phyloP scores from a whole-genome alignment of 2,797 vertebrate genomes.

The Allochrocebus solatus region DNA sequence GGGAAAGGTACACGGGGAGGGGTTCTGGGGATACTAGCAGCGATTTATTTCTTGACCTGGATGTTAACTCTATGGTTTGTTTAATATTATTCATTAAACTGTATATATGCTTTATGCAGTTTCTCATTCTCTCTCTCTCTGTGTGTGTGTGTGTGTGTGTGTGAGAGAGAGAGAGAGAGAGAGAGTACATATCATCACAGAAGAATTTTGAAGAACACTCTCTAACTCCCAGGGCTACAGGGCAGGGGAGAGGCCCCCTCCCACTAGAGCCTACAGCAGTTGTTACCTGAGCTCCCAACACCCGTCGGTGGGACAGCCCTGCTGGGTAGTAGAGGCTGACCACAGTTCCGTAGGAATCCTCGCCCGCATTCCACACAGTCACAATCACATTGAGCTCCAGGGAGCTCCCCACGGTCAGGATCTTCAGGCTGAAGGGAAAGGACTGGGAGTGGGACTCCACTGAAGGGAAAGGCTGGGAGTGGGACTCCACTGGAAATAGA shows the following conservation, averaged over 20 bases:
- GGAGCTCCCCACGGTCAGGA: conserved; percentile 42
- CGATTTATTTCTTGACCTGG: background rate
- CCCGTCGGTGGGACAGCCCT: conserved; percentile 86
- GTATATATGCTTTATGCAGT: background rate
- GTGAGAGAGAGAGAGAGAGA: no score
- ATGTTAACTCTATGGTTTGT: background rate
- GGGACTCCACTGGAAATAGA: background rate
- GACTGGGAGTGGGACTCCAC: background rate
- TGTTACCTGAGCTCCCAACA: conserved; percentile 82
- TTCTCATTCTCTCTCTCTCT: background rate
- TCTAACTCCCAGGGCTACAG: background rate
- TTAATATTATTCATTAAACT: background rate
- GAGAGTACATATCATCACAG: background rate
- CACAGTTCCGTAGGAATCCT: conserved; percentile 87
- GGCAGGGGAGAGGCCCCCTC: background rate
- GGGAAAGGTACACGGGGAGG: background rate
- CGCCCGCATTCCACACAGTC: conserved; percentile 85
- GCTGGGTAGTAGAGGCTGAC: conserved; percentile 86
- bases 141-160: background rate
- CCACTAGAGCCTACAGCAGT: background rate
- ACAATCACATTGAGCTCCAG: conserved; percentile 83
- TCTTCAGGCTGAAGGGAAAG: conserved; percentile 51
- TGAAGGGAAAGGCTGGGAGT: background rate
- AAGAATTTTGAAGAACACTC: background rate
- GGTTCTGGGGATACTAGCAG: background rate